Percentiles rank a stretch among this genome's conserved stretches.
These are phyloP conservation scores for Spheniscus mendiculus DNA, from an alignment of 2,113 vertebrate species.

Conservation along the genomic window DNA sequence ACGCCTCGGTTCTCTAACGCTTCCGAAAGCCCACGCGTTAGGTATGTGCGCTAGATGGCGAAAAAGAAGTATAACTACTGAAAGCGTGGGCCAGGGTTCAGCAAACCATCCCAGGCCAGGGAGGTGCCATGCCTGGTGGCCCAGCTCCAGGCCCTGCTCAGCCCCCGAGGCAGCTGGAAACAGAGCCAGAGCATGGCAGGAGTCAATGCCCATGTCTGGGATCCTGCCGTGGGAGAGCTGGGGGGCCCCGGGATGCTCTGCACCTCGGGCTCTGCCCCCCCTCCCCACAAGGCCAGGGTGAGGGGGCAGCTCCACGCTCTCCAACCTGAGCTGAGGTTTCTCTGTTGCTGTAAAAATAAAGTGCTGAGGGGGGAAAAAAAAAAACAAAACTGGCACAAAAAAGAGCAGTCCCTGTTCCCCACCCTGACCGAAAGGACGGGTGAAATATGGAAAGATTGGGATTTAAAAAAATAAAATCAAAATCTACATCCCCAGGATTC, in stretches of 20 bases:
- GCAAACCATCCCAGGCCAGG: not conserved
- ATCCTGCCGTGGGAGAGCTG: not conserved
- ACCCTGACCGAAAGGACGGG: not conserved
- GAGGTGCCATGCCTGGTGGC: not conserved
- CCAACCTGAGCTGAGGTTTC: conserved; percentile 31
- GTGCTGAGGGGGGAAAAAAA: not conserved
- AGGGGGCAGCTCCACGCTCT: not conserved
- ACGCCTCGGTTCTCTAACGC: not conserved
- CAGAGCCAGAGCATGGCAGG: not conserved
- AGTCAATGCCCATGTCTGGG: not conserved
- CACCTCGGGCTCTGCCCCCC: not conserved
- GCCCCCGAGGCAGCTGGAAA: not conserved
- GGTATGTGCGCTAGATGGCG: not conserved
- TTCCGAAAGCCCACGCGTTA: not conserved
- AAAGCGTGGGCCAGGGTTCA: not conserved
- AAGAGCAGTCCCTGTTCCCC: not conserved
- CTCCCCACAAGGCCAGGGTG: not conserved
- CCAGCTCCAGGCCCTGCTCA: too few species aligned
- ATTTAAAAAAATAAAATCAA: conserved; percentile 15
- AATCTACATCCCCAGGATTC: not conserved
- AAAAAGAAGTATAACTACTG: not conserved
- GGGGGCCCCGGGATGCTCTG: accelerated
- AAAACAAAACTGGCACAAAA: conserved; percentile 33
- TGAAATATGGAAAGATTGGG: not conserved
- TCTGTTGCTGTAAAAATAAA: conserved; percentile 55